A percentile compares a stretch with the other conserved stretches of the same genome.
These are phyloP conservation scores for Psylliodes chrysocephalus DNA, from an alignment of 2,888 invertebrate species.

Conservation along the genomic window DNA sequence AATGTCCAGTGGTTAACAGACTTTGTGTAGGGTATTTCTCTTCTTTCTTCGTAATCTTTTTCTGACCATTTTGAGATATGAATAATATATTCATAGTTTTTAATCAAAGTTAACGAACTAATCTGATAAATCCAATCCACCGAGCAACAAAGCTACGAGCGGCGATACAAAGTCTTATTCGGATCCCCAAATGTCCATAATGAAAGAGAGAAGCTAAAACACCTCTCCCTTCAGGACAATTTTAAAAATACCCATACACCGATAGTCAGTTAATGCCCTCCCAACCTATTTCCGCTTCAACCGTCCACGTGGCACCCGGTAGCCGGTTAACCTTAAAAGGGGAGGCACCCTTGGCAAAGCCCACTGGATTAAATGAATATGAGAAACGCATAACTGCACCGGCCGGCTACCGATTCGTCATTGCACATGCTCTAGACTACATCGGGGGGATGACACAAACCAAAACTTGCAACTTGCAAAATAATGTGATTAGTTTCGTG, in stretches of 20 bases:
- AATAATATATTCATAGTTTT: too few relatives aligned
- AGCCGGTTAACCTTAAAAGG: constrained; percentile 26
- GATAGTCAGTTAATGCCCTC: background rate
- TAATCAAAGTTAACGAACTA: too few relatives aligned
- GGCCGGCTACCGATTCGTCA: constrained; percentile 51
- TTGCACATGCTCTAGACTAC: constrained; percentile 61
- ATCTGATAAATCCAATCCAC: too few relatives aligned
- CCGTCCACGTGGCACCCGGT: constrained; percentile 15
- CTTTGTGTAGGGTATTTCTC: too few relatives aligned
- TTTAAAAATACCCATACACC: background rate
- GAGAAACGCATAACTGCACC: constrained; percentile 47
- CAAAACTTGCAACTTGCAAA: constrained; percentile 58
- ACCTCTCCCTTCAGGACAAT: background rate
- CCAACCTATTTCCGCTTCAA: background rate
- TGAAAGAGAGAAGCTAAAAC: background rate
- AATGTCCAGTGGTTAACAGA: too few relatives aligned
- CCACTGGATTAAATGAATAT: constrained; percentile 55
- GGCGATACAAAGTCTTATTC: too few relatives aligned
- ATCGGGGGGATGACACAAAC: constrained; percentile 55
- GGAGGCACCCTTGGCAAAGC: constrained; percentile 20
- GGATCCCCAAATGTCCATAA: too few relatives aligned
- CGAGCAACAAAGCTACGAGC: too few relatives aligned
- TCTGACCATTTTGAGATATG: too few relatives aligned
- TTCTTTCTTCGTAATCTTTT: too few relatives aligned
- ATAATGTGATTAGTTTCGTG: constrained; percentile 62